Percentiles rank a stretch among this genome's conserved stretches.
Conservation (phyloP, 2,113 vertebrate species). For the Conger conger region DNA sequence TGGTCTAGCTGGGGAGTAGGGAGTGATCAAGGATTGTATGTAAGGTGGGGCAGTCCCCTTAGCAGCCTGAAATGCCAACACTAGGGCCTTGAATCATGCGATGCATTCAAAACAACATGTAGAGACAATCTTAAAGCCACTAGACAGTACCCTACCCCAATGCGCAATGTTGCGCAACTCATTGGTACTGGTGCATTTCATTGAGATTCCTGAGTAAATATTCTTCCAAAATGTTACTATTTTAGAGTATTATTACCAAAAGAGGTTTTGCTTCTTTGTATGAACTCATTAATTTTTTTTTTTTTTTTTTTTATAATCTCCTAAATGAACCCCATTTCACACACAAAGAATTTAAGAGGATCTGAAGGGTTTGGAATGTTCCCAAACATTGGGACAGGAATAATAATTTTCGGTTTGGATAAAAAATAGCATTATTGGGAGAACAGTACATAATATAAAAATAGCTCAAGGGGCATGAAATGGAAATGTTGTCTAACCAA, state of each 20-base stretch:
- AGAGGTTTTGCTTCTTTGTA: neutral
- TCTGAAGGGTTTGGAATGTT: neutral
- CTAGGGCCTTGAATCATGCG: too few species aligned
- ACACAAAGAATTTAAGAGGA: neutral
- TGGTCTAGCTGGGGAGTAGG: too few species aligned
- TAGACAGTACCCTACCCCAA: too few species aligned
- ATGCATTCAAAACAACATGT: too few species aligned
- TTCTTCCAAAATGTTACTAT: neutral
- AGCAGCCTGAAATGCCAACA: too few species aligned
- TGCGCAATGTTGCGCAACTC: neutral
- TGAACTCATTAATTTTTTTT: neutral
- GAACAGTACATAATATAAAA: neutral
- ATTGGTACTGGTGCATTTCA: neutral
- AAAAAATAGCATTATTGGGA: neutral
- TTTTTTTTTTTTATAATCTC: neutral
- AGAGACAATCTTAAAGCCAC: too few species aligned
- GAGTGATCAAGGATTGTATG: too few species aligned
- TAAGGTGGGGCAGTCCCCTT: too few species aligned
- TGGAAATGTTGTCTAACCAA: neutral
- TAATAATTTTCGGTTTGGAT: conserved; percentile 7
- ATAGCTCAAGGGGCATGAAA: neutral
- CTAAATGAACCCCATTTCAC: neutral
- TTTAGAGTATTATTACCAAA: neutral
- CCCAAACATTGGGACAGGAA: neutral
- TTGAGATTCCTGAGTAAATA: neutral